Conservation (phyloP, 2,888 invertebrate species). For the Drosophila peninsularis region DNA sequence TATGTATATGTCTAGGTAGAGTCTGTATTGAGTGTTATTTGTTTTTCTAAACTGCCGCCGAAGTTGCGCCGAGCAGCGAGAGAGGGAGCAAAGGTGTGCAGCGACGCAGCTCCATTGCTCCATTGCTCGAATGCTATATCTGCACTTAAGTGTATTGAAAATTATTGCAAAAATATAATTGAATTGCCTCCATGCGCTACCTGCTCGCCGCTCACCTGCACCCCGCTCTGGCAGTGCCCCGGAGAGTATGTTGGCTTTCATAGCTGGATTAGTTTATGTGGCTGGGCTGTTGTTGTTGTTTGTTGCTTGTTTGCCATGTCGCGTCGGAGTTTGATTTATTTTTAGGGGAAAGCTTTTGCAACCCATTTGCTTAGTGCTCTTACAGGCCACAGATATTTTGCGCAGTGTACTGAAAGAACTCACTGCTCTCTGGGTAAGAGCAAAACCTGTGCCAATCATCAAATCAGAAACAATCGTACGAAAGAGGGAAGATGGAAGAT, state of each 20-base stretch:
- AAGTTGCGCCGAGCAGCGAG: slow-evolving; percentile 54
- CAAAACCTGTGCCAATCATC: slow-evolving; percentile 47
- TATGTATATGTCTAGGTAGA: slow-evolving; percentile 1
- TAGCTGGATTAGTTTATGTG: slow-evolving; percentile 54
- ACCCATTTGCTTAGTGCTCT: slow-evolving; percentile 23
- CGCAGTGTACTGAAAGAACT: background rate
- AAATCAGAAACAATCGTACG: slow-evolving; percentile 4
- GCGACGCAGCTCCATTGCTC: background rate
- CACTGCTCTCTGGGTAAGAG: slow-evolving; percentile 20
- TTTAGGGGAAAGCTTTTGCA: slow-evolving; percentile 40
- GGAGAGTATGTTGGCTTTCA: slow-evolving; percentile 42
- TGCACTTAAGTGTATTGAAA: slow-evolving; percentile 82
- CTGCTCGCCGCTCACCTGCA: slow-evolving; percentile 8
- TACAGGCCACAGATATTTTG: background rate
- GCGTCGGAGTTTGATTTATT: slow-evolving; percentile 69
- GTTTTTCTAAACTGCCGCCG: slow-evolving; percentile 80
- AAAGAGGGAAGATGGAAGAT: background rate
- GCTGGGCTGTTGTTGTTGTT: slow-evolving; percentile 24
- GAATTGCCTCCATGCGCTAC: slow-evolving; percentile 67
- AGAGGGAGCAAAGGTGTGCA: slow-evolving; percentile 6
- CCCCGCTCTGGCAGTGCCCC: slow-evolving; percentile 24
- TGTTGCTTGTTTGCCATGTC: slow-evolving; percentile 43
- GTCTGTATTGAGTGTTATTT: slow-evolving; percentile 72
- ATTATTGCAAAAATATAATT: slow-evolving; percentile 82
- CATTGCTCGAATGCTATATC: slow-evolving; percentile 33